phyloP scores from a whole-genome alignment of 2,888 invertebrate species.

The Bellardia pandia region DNA sequence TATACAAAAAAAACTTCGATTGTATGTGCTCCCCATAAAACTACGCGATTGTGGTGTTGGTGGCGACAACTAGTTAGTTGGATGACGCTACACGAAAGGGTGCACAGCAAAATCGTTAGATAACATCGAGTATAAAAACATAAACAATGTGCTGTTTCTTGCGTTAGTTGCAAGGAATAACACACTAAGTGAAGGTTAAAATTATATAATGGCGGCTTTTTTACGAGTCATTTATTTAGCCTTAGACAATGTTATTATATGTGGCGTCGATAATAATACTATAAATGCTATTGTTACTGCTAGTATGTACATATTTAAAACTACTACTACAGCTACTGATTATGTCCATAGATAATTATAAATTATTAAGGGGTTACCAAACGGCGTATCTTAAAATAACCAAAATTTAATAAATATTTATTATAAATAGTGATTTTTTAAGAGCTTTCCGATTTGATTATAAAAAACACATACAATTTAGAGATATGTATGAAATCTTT shows the following conservation, averaged over 20 bases:
- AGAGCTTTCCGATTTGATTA: too few species aligned
- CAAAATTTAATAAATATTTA: neutral
- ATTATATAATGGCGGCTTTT: conserved; percentile 47
- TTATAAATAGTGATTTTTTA: too few species aligned
- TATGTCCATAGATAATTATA: neutral
- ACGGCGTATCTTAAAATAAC: neutral
- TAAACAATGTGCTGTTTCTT: conserved; percentile 28
- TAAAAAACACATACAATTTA: too few species aligned
- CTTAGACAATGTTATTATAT: conserved; percentile 55
- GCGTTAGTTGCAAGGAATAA: neutral
- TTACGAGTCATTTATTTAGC: conserved; percentile 56
- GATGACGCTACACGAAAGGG: conserved; percentile 12
- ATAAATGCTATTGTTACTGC: conserved; percentile 19
- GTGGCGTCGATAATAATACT: conserved; percentile 59
- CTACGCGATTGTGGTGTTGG: neutral
- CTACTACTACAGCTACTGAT: conserved; percentile 17
- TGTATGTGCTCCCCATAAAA: conserved; percentile 16
- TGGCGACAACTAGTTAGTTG: conserved; percentile 8
- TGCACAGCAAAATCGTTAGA: neutral
- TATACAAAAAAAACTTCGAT: neutral
- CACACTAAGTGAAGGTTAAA: conserved; percentile 49
- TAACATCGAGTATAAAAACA: conserved; percentile 49
- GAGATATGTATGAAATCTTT: too few species aligned
- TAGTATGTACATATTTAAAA: neutral
- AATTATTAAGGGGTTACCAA: neutral